Conservation (phyloP, 2,797 vertebrate genomes). For the Siniperca obscura region DNA sequence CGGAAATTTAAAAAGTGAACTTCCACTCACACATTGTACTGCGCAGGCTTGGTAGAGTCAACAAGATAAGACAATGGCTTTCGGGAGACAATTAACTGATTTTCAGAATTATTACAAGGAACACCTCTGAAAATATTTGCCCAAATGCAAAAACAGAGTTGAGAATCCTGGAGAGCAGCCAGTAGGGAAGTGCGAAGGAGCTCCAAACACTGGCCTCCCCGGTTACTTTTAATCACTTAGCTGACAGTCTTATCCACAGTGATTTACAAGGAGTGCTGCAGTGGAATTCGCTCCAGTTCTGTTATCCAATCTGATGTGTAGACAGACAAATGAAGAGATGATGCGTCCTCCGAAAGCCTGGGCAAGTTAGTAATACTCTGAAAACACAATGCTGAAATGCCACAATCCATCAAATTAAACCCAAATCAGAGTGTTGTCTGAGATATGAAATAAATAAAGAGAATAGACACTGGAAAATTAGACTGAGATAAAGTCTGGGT, state of each 20-base stretch:
- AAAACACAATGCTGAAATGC: slow-evolving; percentile 13
- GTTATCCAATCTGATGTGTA: slow-evolving; percentile 34
- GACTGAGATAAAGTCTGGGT: background rate
- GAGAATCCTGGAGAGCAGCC: slow-evolving; percentile 51
- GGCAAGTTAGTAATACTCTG: background rate
- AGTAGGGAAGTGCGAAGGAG: slow-evolving; percentile 44
- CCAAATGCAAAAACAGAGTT: slow-evolving; percentile 37
- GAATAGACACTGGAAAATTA: background rate
- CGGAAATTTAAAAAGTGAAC: slow-evolving; percentile 32
- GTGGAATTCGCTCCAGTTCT: slow-evolving; percentile 2
- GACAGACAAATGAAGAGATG: slow-evolving; percentile 43
- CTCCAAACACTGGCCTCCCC: slow-evolving; percentile 24
- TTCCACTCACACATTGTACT: slow-evolving; percentile 33
- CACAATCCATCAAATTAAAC: slow-evolving; percentile 12
- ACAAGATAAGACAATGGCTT: slow-evolving; percentile 50
- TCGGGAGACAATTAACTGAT: slow-evolving; percentile 48
- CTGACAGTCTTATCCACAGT: slow-evolving; percentile 40
- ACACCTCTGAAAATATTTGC: slow-evolving; percentile 50
- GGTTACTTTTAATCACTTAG: slow-evolving; percentile 46
- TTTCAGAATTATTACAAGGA: slow-evolving; percentile 43
- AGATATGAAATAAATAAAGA: background rate
- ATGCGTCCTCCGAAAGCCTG: background rate
- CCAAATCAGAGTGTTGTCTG: background rate
- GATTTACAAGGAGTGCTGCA: slow-evolving; percentile 32
- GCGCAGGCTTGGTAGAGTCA: slow-evolving; percentile 1